A percentile compares a stretch with the other conserved stretches of the same genome.
These are phyloP conservation scores for human DNA, from an alignment of 2,113 vertebrate genomes.

Conservation along the genomic window GRCh38 chr11:7130001-7130500, in stretches of 20 bases:
- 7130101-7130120: neutral
- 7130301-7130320: neutral
- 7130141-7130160: neutral
- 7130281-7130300: neutral
- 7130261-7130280: neutral
- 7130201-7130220: neutral
- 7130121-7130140: conserved; percentile 25
- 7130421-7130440: neutral
- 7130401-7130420: neutral
- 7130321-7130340: neutral
- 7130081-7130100: neutral
- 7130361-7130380: neutral
- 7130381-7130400: neutral
- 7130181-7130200: neutral
- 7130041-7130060: neutral
- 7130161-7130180: neutral
- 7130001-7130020: neutral
- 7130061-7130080: neutral
- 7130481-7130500: neutral
- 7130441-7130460: neutral
- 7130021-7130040: neutral
- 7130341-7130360: neutral
- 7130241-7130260: neutral
- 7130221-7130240: neutral
- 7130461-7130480: neutral